These are phyloP conservation scores for Malacoctenus gilli DNA, from an alignment of 2,797 vertebrate genomes.

Conservation along the genomic window DNA sequence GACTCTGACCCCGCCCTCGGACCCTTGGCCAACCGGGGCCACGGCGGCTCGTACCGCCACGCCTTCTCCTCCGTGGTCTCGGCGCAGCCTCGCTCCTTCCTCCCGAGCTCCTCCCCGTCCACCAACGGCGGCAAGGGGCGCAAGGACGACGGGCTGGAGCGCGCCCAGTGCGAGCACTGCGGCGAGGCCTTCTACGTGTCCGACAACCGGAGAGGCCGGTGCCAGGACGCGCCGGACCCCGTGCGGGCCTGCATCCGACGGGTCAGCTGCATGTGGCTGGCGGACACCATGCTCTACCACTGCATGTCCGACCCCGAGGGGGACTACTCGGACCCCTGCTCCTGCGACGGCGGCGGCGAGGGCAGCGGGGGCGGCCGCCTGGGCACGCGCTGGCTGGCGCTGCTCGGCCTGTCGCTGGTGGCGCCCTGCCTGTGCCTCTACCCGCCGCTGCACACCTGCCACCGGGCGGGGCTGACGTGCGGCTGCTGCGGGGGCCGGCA, in stretches of 20 bases:
- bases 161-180: slow-evolving; percentile 91
- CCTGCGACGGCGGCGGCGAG: slow-evolving; percentile 93
- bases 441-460: slow-evolving; percentile 93
- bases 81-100: slow-evolving; percentile 84
- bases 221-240: slow-evolving; percentile 94
- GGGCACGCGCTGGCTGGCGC: slow-evolving; percentile 96
- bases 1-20: slow-evolving; percentile 87
- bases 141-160: slow-evolving; percentile 83
- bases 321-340: slow-evolving; percentile 97
- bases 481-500: slow-evolving; percentile 96
- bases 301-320: slow-evolving; percentile 99
- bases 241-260: slow-evolving; percentile 89
- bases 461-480: slow-evolving; percentile 91
- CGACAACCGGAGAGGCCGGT: slow-evolving; percentile 90
- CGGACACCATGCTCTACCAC: slow-evolving; percentile 98
- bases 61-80: slow-evolving; percentile 83
- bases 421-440: slow-evolving; percentile 99
- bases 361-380: slow-evolving; percentile 83
- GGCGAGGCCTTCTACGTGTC: slow-evolving; percentile 91
- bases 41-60: slow-evolving; percentile 48
- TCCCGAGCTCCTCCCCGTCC: slow-evolving; percentile 73
- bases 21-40: slow-evolving; percentile 82
- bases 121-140: slow-evolving; percentile 80
- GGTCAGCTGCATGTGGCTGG: slow-evolving; percentile 97
- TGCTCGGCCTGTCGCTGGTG: slow-evolving; percentile 92